Percentiles rank a stretch among this genome's conserved stretches.
Evolutionary conservation across 92 coral and sea anemone genomes (phyloP).

Genomic region (Zoanthus sociatus): DNA sequence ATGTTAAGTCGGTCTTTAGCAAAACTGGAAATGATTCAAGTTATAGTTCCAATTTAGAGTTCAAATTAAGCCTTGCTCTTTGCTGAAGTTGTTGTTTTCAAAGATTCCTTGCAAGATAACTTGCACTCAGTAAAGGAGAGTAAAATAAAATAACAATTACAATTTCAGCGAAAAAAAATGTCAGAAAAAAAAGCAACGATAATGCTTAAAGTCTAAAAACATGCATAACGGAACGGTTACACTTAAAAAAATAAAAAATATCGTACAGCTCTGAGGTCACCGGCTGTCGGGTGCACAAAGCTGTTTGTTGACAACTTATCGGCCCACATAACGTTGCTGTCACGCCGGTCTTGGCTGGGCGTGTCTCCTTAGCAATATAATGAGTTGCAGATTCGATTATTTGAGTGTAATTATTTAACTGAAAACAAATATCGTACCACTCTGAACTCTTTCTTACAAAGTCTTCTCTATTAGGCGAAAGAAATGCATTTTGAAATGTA

Average conservation of each 20-base stretch:
- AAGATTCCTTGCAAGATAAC: neutral
- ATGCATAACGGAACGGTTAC: neutral
- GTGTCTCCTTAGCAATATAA: neutral
- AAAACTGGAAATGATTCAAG: neutral
- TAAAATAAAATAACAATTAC: neutral
- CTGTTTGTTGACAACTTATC: neutral
- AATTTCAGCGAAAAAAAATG: neutral
- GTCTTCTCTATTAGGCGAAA: too few relatives aligned
- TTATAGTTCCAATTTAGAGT: neutral
- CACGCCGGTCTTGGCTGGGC: neutral
- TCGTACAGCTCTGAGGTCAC: neutral
- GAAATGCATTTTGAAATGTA: too few relatives aligned
- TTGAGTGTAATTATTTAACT: neutral
- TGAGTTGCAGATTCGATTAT: neutral
- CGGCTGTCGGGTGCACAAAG: neutral
- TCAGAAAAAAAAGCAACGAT: neutral
- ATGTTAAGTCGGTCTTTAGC: neutral
- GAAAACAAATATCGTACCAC: neutral
- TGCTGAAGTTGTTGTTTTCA: neutral
- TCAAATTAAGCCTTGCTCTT: neutral
- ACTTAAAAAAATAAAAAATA: neutral
- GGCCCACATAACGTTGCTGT: neutral
- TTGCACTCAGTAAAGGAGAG: neutral
- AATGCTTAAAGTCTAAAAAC: neutral
- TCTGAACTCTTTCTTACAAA: too few relatives aligned